Evolutionary conservation across 2,888 invertebrate genomes (phyloP), one percentile per base, ranked within the genome.

Genomic region (Apodemia zela): DNA sequence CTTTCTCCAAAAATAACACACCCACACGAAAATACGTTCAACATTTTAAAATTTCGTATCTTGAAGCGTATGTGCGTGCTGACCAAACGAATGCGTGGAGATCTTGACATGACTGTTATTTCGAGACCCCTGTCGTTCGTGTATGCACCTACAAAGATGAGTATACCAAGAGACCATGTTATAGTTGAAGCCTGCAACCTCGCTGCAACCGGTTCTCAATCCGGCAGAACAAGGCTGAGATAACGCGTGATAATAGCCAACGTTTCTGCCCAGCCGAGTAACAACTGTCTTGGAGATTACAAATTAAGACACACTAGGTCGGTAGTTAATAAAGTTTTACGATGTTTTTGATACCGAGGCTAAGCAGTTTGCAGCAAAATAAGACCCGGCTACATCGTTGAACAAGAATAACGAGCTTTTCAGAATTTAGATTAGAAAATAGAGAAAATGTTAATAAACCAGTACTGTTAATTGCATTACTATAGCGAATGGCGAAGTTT

Each of bases 171-270:
- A 60, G 69, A 57, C 65, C 73, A 60, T 21, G 49, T 59, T 69
- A 66, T 21, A 66, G 59, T 71, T 81, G 85, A 70, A 65, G 69
- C 65, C 71, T 71, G 69, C 80, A 83, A 76, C 77, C 80, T 80
- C 78, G 75, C 60, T 73, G 72, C 82, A 81, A 89, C 89, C 89
- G 88, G 90, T 89, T 89, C 80, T 76, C 72, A 73, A 72, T 72
- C 80, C 73, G 77, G 72, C 77, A 71, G 68, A 73, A 75, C 82
- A 77, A 79, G 80, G 75, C 75, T 76, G 73, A 75, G 82, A 82
- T 86, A 82, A 79, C 72, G 72, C 72, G 77, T 76, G 81, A 82
- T 81, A 80, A 80, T 68, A 67, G 65, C 69, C 77, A 78, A 78
- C 75, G 54, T 57, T 57, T 57, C n/a, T 29, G 54, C 54, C 15